Conservation (phyloP, 2,888 invertebrate genomes). For the Heliconius erato region DNA sequence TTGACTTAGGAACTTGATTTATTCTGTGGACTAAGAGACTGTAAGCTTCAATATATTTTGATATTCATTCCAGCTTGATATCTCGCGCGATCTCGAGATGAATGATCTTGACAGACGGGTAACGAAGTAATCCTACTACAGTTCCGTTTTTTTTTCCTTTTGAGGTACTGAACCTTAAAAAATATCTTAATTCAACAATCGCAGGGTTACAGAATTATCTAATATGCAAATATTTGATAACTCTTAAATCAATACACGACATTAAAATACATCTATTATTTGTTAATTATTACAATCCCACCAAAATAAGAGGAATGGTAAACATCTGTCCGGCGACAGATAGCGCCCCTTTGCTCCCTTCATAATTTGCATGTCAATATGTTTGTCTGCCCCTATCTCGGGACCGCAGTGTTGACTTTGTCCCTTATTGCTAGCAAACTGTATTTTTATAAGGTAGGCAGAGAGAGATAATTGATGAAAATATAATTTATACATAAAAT, state of each 20-base stretch:
- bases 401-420: constrained; percentile 12
- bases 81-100: not conserved
- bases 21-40: too few species aligned
- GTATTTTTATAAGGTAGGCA: not conserved
- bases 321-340: constrained; percentile 14
- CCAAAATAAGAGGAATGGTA: not conserved
- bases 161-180: too few species aligned
- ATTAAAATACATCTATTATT: not conserved
- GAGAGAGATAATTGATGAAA: too few species aligned
- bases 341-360: not conserved
- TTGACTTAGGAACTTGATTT: too few species aligned
- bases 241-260: not conserved
- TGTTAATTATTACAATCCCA: not conserved
- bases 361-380: constrained; percentile 10
- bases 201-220: not conserved
- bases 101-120: too few species aligned
- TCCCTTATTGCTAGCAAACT: not conserved
- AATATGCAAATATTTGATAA: not conserved
- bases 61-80: too few species aligned
- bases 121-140: too few species aligned
- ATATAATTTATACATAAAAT: too few species aligned
- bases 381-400: constrained; percentile 13
- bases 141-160: too few species aligned
- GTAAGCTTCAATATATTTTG: too few species aligned
- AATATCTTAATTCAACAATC: too few species aligned